Percentiles rank a stretch among this genome's conserved stretches.
Evolutionary conservation across 2,113 vertebrate species (phyloP).

Genomic region (Lamprotornis superbus): DNA sequence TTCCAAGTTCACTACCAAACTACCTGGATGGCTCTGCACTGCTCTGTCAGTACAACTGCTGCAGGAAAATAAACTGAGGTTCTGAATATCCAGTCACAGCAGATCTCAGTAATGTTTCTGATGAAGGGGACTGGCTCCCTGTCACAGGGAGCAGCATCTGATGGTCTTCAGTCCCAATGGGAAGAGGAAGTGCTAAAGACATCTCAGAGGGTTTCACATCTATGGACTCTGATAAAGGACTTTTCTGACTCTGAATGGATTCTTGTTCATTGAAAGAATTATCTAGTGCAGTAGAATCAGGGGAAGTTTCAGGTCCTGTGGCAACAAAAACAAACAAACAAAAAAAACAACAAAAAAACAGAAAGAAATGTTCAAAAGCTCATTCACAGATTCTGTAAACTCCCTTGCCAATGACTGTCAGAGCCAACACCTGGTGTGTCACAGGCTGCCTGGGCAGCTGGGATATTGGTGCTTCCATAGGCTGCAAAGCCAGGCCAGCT

Average conservation of each 20-base stretch:
- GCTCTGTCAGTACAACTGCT: constrained; percentile 78
- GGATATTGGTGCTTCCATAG: neutral
- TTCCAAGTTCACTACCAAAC: neutral
- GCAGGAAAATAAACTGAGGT: constrained; percentile 83
- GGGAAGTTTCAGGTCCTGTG: constrained; percentile 71
- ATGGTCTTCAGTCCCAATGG: constrained; percentile 77
- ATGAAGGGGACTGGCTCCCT: constrained; percentile 73
- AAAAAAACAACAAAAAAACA: neutral
- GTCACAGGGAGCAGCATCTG: constrained; percentile 77
- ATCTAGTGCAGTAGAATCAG: constrained; percentile 63
- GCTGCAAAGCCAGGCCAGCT: neutral
- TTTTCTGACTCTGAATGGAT: constrained; percentile 72
- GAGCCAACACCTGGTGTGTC: neutral
- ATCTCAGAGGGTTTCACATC: constrained; percentile 81
- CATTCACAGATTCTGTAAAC: neutral
- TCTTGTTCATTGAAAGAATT: constrained; percentile 73
- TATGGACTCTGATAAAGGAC: constrained; percentile 71
- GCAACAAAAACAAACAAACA: neutral
- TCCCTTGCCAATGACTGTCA: neutral
- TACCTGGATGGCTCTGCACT: neutral
- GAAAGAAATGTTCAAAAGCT: neutral
- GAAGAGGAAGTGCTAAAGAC: constrained; percentile 75
- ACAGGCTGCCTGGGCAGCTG: neutral
- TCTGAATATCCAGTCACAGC: constrained; percentile 78
- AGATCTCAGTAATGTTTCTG: constrained; percentile 75